Conservation (phyloP, 2,797 vertebrate genomes). For the Cottoperca gobio region DNA sequence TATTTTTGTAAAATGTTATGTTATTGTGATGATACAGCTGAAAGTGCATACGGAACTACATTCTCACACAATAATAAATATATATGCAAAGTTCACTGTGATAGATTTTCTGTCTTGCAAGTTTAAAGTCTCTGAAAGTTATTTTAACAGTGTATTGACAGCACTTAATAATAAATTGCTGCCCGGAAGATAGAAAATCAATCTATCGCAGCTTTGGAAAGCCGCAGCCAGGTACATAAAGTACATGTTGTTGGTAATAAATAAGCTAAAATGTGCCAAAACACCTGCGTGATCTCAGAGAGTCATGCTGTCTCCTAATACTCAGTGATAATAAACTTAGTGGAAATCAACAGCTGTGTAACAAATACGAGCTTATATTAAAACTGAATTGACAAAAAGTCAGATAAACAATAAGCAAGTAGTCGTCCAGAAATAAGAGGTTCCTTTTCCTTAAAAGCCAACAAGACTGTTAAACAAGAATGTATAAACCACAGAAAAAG, state of each 20-base stretch:
- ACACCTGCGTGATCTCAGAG: neutral
- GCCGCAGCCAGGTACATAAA: neutral
- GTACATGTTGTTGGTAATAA: neutral
- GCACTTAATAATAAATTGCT: neutral
- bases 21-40: neutral
- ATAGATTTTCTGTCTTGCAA: neutral
- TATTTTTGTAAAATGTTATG: neutral
- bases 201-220: neutral
- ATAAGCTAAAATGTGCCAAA: constrained; percentile 3
- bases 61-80: neutral
- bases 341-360: neutral
- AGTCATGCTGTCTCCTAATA: neutral
- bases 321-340: neutral
- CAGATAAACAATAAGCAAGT: neutral
- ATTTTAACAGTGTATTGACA: neutral
- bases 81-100: neutral
- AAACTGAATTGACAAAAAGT: neutral
- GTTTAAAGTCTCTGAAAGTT: neutral
- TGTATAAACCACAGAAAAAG: neutral
- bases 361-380: neutral
- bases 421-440: neutral
- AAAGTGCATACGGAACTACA: neutral
- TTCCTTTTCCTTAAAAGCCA: neutral
- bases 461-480: neutral
- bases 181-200: neutral